Base-by-base conservation (phyloP, 1,140 invertebrate species). In the Danaus plexippus region DNA sequence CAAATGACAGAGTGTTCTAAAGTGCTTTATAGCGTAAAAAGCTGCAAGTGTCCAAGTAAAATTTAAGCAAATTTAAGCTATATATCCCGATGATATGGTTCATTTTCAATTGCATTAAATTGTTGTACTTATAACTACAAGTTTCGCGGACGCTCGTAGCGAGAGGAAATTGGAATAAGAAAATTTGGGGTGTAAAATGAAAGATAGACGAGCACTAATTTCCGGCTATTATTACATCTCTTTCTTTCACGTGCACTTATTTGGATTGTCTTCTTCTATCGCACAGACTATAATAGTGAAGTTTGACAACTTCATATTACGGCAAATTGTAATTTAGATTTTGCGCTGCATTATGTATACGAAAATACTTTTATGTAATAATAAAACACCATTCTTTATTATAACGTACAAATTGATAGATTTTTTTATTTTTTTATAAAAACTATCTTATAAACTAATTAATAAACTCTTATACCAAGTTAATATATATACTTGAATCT, bases 171-270 rank as follows among this genome's bases (percentile, higher is more conserved):
- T 87, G 84, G 82, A 85, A 87, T 87, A 87, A 87, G 84, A 87
- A 87, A 87, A 85, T 87, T 87, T 87, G 82, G 84, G 84, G 82
- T 85, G 84, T 85, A 87, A 87, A 87, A 85, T 85, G 84, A 87
- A 85, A 85, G 84, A 87, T 87, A 87, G 82, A 85, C 80, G 84
- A 87, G 82, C 85, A 72, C 84, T 87, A 87, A 87, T 87, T 87
- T 87, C 84, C 84, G 84, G 84, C 80, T 80, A 85, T 83, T 85
- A 83, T 69, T 81, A 75, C 73, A 74, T 87, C 84, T 87, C 84
- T 87, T 85, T 87, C 84, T 82, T 83, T 87, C 84, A 69, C 80
- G 75, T 71, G 71, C 75, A 77, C 75, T 78, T 82, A 79, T 82
- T 77, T 73, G 15, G 15, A 67, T 69, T 63, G 68, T 87, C 84